phyloP scores from a whole-genome alignment of 2,797 vertebrate genomes.

The Nannoperca obscura region DNA sequence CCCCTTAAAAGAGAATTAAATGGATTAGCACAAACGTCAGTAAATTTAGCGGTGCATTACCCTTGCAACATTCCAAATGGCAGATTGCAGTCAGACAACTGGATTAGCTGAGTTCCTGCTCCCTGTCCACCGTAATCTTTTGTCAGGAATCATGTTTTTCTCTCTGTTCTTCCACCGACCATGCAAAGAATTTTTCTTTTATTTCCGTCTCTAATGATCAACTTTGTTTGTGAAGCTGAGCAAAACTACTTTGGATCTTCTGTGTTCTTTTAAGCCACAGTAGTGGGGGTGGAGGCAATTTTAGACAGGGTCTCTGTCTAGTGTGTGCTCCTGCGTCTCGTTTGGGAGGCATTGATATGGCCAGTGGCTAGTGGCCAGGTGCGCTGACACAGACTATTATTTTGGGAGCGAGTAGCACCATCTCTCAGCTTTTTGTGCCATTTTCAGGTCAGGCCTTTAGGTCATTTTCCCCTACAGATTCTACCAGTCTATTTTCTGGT shows the following conservation, averaged over 20 bases:
- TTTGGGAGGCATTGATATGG: constrained; percentile 69
- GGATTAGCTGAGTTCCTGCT: constrained; percentile 71
- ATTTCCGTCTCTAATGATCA: constrained; percentile 48
- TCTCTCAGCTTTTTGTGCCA: constrained; percentile 80
- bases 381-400: constrained; percentile 82
- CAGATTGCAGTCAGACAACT: constrained; percentile 70
- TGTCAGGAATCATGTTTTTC: constrained; percentile 53
- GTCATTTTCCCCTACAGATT: constrained; percentile 80
- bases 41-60: constrained; percentile 79
- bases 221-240: constrained; percentile 53
- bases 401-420: constrained; percentile 70
- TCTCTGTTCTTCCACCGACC: constrained; percentile 31
- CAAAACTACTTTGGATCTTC: constrained; percentile 53
- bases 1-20: constrained; percentile 86
- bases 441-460: constrained; percentile 84
- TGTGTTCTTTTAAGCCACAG: constrained; percentile 32
- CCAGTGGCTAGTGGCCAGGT: constrained; percentile 78
- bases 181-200: constrained; percentile 55
- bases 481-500: constrained; percentile 79
- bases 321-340: constrained; percentile 55
- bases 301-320: constrained; percentile 46
- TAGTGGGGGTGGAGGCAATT: constrained; percentile 36
- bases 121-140: constrained; percentile 51
- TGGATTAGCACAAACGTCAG: constrained; percentile 85
- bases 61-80: constrained; percentile 76